Conservation (phyloP, 2,888 invertebrate genomes). For the Mesorhabditis spiculigera region DNA sequence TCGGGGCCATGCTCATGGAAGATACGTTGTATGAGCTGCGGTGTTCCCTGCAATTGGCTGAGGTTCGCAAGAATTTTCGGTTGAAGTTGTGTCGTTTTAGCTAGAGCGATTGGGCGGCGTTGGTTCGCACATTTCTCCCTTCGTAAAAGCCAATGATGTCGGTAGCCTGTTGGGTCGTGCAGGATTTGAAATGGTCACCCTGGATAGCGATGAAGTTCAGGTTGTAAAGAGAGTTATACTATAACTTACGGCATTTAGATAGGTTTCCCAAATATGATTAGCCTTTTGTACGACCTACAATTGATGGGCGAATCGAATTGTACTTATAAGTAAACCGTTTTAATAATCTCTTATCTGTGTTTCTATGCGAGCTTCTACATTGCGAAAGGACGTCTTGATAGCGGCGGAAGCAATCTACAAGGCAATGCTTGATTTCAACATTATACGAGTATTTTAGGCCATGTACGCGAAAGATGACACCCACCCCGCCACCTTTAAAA, state of each 20-base stretch:
- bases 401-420: constrained; percentile 88
- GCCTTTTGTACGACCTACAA: constrained; percentile 84
- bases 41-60: constrained; percentile 86
- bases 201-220: constrained; percentile 81
- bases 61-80: constrained; percentile 59
- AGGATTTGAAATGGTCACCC: constrained; percentile 58
- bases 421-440: constrained; percentile 51
- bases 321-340: constrained; percentile 12
- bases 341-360: constrained; percentile 66
- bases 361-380: constrained; percentile 27
- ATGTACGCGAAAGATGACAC: constrained; percentile 73
- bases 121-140: constrained; percentile 56
- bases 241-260: constrained; percentile 61
- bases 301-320: constrained; percentile 85
- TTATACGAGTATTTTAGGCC: constrained; percentile 59
- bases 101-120: constrained; percentile 74
- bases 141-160: constrained; percentile 68
- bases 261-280: constrained; percentile 85
- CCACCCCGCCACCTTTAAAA: constrained; percentile 88
- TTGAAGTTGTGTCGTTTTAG: constrained; percentile 11
- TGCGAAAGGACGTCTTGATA: constrained; percentile 72
- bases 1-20: constrained; percentile 89
- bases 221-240: constrained; percentile 17
- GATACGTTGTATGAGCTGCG: constrained; percentile 87
- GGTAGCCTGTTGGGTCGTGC: constrained; percentile 80